phyloP scores from a whole-genome alignment of 2,888 invertebrate genomes.

The Ganaspis brasiliensis region DNA sequence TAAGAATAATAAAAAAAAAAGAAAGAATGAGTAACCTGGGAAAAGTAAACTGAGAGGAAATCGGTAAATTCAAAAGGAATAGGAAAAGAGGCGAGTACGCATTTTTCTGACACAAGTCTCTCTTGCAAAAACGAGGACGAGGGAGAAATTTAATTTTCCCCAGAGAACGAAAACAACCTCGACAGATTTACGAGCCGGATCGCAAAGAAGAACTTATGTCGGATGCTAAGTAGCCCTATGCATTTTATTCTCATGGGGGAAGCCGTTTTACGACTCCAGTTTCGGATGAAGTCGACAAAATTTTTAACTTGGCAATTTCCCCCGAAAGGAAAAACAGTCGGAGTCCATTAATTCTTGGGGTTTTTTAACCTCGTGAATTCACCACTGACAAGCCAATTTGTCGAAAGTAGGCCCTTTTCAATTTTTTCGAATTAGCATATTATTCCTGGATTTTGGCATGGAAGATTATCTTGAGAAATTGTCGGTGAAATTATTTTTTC shows the following conservation, averaged over 20 bases:
- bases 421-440: background rate
- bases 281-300: conserved; percentile 32
- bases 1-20: background rate
- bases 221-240: conserved; percentile 35
- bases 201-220: conserved; percentile 36
- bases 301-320: conserved; percentile 10
- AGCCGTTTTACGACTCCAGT: conserved; percentile 22
- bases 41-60: conserved; percentile 11
- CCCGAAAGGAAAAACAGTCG: background rate
- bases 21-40: conserved; percentile 55
- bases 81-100: conserved; percentile 28
- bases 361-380: background rate
- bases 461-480: no score
- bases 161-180: conserved; percentile 36
- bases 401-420: background rate
- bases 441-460: no score
- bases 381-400: conserved; percentile 17
- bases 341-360: background rate
- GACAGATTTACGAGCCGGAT: conserved; percentile 36
- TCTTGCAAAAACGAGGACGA: conserved; percentile 10
- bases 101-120: conserved; percentile 19
- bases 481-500: no score
- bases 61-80: background rate
- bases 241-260: conserved; percentile 28
- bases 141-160: conserved; percentile 41